Percentiles rank a stretch among this genome's conserved stretches.
These are phyloP conservation scores for Trichogramma pretiosum DNA, from an alignment of 1,140 invertebrate species.

Conservation along the genomic window DNA sequence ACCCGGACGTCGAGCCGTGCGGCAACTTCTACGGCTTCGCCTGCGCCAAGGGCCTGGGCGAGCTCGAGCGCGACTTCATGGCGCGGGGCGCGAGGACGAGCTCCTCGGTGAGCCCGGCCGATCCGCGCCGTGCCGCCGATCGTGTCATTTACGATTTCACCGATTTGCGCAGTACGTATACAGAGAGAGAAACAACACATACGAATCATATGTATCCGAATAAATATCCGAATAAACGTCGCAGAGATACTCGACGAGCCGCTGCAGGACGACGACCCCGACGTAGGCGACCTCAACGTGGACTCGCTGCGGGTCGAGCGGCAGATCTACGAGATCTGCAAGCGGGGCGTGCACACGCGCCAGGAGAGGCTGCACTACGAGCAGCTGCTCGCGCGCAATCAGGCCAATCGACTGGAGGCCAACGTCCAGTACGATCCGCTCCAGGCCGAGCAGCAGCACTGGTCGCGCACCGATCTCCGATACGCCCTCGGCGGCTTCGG, in stretches of 20 bases:
- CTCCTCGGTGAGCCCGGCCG: no score
- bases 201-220: no score
- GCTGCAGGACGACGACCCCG: background rate
- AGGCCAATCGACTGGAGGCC: background rate
- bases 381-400: background rate
- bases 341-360: background rate
- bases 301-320: background rate
- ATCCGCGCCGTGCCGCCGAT: no score
- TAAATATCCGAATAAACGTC: no score
- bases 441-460: background rate
- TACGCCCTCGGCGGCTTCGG: slow-evolving; percentile 11
- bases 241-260: background rate
- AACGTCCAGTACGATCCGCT: background rate
- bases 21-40: slow-evolving; percentile 6
- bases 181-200: no score
- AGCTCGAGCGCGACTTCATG: no score
- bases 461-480: background rate
- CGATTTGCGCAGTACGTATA: no score
- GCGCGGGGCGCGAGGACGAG: no score
- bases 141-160: no score
- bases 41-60: no score
- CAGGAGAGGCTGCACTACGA: background rate
- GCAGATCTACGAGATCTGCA: background rate
- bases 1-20: background rate
- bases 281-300: background rate